Conservation (phyloP, 1,140 invertebrate genomes). For the Lepidurus packardi region DNA sequence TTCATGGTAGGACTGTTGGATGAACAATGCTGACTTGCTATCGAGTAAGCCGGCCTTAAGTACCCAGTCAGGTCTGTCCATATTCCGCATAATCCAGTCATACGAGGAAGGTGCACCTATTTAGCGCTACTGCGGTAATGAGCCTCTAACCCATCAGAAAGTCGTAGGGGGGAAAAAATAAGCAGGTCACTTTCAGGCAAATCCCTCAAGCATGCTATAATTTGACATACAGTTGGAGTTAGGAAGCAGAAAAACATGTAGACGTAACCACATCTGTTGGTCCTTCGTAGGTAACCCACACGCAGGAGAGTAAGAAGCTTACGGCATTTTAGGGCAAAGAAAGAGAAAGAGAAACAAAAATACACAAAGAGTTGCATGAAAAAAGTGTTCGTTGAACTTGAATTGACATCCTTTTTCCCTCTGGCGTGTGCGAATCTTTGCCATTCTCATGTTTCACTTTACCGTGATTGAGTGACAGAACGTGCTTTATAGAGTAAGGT, state of each 20-base stretch:
- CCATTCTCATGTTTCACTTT: too few species aligned
- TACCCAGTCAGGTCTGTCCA: not conserved
- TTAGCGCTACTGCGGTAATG: not conserved
- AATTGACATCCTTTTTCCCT: too few species aligned
- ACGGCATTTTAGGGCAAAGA: not conserved
- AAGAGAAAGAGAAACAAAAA: not conserved
- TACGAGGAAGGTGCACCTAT: not conserved
- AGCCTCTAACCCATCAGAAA: not conserved
- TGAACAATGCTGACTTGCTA: not conserved
- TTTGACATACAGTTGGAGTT: not conserved
- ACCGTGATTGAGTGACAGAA: too few species aligned
- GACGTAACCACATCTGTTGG: not conserved
- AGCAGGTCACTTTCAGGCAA: constrained; percentile 6
- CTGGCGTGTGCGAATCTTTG: too few species aligned
- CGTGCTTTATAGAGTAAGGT: too few species aligned
- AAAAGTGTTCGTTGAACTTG: too few species aligned
- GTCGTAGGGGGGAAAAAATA: not conserved
- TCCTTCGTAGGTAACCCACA: not conserved
- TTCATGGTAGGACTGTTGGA: not conserved
- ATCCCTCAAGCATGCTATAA: not conserved
- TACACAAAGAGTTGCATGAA: too few species aligned
- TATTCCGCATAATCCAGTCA: constrained; percentile 14
- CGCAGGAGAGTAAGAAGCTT: not conserved
- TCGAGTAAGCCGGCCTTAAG: not conserved
- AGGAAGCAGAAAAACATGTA: not conserved